A percentile compares a stretch with the other conserved stretches of the same genome.
Evolutionary conservation across 2,113 vertebrate genomes (phyloP).

Genomic region (Halcyon malimbica): DNA sequence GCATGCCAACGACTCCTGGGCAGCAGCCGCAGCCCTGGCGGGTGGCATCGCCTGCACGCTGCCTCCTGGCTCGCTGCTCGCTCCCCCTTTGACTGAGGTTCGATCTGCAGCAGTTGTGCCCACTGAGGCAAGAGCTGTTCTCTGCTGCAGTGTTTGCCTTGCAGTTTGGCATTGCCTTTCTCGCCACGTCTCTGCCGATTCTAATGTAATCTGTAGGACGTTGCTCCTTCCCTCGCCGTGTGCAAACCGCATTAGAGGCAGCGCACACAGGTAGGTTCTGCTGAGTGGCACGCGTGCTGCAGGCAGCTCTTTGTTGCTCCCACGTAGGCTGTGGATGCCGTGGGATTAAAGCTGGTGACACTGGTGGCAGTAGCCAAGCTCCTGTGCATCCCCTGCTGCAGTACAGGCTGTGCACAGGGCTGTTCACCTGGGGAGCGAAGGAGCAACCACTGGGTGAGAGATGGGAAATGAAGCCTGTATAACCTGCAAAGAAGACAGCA

Average conservation of each 20-base stretch:
- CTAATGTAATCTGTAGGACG: accelerated
- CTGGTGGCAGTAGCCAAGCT: not conserved
- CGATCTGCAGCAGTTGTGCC: not conserved
- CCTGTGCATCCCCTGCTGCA: accelerated
- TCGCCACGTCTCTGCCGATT: not conserved
- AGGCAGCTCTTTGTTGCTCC: not conserved
- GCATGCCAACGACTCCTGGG: not conserved
- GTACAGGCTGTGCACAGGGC: not conserved
- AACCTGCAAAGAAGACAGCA: not conserved
- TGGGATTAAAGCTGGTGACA: not conserved
- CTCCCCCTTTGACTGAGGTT: not conserved
- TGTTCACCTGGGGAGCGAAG: accelerated
- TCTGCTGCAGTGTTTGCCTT: not conserved
- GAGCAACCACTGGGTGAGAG: not conserved
- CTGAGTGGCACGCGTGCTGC: accelerated
- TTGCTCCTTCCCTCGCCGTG: accelerated
- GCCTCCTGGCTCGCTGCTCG: not conserved
- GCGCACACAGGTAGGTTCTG: too few relatives aligned
- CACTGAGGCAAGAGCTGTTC: not conserved
- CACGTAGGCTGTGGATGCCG: accelerated
- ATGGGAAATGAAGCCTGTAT: not conserved
- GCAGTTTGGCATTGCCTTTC: not conserved
- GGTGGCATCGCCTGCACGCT: not conserved
- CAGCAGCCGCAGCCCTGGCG: not conserved
- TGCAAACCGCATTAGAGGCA: accelerated